phyloP scores from a whole-genome alignment of 64 coral and sea anemone species.

The Montipora foliosa region DNA sequence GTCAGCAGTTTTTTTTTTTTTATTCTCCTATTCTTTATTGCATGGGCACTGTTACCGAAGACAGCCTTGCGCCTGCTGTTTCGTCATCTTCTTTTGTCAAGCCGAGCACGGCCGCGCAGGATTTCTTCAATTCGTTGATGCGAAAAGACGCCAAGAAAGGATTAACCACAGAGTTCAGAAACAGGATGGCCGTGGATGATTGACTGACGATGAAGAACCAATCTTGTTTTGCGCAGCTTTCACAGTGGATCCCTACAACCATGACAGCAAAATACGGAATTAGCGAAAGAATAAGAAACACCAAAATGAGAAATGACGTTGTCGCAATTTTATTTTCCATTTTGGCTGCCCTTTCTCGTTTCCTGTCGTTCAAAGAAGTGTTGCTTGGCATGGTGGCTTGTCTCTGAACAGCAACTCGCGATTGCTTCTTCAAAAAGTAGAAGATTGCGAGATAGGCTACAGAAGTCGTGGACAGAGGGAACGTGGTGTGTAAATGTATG shows the following conservation, averaged over 20 bases:
- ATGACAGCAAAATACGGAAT: constrained; percentile 15
- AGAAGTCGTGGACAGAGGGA: constrained; percentile 8
- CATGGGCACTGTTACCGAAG: too few relatives aligned
- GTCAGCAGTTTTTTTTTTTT: too few relatives aligned
- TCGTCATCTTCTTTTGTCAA: neutral
- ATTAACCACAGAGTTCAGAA: neutral
- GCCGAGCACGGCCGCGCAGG: neutral
- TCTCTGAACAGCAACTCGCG: neutral
- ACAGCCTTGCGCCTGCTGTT: neutral
- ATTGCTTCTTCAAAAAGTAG: neutral
- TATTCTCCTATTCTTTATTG: too few relatives aligned
- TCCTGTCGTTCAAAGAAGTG: neutral
- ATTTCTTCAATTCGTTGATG: constrained; percentile 5
- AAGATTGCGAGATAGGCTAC: neutral
- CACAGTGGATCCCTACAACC: neutral
- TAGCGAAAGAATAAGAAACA: constrained; percentile 7
- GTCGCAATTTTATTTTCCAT: neutral
- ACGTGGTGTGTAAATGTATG: constrained; percentile 7
- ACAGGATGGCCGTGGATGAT: neutral
- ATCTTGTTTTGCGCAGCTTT: neutral
- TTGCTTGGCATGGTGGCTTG: neutral
- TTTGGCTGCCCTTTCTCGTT: neutral
- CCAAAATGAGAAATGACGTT: constrained; percentile 11
- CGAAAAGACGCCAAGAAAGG: neutral
- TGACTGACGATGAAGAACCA: neutral